Evolutionary conservation across 35 echinoderm and acorn worm species (phyloP), one percentile per base, ranked within the genome.

Genomic region (Hemicentrotus pulcherrimus): DNA sequence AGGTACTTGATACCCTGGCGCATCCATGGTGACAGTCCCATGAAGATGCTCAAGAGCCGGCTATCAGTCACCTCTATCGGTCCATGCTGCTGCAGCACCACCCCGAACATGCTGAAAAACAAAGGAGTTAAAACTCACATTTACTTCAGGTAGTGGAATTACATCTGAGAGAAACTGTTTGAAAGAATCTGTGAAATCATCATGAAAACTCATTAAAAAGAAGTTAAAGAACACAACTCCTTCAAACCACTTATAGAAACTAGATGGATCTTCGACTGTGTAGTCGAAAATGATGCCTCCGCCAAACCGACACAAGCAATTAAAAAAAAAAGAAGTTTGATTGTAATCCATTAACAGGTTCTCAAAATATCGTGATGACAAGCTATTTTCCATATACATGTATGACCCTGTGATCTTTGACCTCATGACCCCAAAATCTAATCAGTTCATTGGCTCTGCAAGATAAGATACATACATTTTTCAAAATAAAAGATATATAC

Each of bases 1-100:
- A 94, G 86, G 22, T 86, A 91, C 87, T 96, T 96, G 96, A 96
- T 96, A 61, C 96, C 96, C 52, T 94, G 94, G 9, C 96, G 94
- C 85, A 94, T 94, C 19, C 46, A 47, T 88, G 94, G 94, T 19
- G 96, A 86, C 46, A 96, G 61, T 33, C 88, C 86, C 96, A 96
- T 96, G 88, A 96, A 96, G 86, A 96, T 87, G 32, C 96, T 94
- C 11, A 96, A 55, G 9, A 96, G 47, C 13, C 46, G 47, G 19
- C 88, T 91, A 87, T 96, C 96, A 28, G 94, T 94, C 48, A 94
- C 96, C 19, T 96, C 96, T 60, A 96, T 22, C 6, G 48, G 86
- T 47, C 96, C 96, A 70, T 94, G 19, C 33, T 28, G 50, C 46
- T 86, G 32, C 8, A 95, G 31, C 45, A 86, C 58, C 30, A 88